Conservation (phyloP, 2,113 vertebrate species). For the Entelurus aequoreus region DNA sequence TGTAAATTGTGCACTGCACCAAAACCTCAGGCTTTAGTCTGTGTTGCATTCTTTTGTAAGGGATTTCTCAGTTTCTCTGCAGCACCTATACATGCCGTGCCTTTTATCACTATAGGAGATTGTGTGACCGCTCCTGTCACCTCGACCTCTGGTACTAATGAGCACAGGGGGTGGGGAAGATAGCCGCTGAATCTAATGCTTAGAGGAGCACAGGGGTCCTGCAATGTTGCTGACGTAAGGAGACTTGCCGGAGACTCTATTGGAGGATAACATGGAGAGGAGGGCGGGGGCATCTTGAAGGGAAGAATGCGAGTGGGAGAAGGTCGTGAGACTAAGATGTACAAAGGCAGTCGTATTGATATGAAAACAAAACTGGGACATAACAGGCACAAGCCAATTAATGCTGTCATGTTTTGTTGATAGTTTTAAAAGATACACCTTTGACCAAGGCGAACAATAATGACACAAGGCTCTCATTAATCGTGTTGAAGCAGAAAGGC, state of each 20-base stretch:
- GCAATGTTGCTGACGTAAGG: conserved; percentile 67
- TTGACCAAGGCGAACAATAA: conserved; percentile 1
- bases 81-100: conserved; percentile 28
- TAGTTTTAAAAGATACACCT: conserved; percentile 3
- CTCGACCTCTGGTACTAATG: conserved; percentile 67
- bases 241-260: conserved; percentile 50
- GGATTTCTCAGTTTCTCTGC: conserved; percentile 32
- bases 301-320: conserved; percentile 51
- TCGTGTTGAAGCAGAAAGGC: conserved; percentile 21
- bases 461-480: conserved; percentile 17
- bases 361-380: conserved; percentile 27
- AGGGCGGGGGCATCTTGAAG: conserved; percentile 39
- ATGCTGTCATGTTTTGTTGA: conserved; percentile 3
- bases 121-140: conserved; percentile 60
- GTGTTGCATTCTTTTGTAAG: conserved; percentile 34
- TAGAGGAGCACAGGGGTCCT: conserved; percentile 61
- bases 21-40: conserved; percentile 49
- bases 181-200: conserved; percentile 58
- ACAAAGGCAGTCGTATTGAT: conserved; percentile 48
- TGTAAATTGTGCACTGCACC: conserved; percentile 72
- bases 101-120: conserved; percentile 62
- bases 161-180: conserved; percentile 56
- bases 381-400: neutral
- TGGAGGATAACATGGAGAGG: conserved; percentile 48
- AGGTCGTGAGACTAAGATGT: conserved; percentile 63